Evolutionary conservation across 2,113 vertebrate genomes (phyloP), one percentile per base, ranked within the genome.

Genomic region (Seriola dumerili): DNA sequence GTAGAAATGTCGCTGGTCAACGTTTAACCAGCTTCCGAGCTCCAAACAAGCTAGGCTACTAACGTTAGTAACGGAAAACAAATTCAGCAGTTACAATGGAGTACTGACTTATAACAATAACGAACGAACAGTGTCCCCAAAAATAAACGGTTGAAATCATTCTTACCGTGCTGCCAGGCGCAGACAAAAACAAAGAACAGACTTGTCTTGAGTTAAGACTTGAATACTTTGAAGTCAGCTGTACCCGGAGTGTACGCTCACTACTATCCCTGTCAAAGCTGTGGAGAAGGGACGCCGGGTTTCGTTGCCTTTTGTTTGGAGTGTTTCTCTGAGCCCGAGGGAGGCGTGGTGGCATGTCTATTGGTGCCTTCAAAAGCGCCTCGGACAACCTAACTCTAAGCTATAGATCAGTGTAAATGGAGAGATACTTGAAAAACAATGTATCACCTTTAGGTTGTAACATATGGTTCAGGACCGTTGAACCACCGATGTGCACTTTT

Each of bases 341-440:
- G 88, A 76, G 93, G 92, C 86, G 93, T 80, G 92, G 85, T 52
- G 44, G 50, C 29, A 34, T 5, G 63, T 34, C 5, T 38, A 2
- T 25, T 63, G 90, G 2, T 77, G 90, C 90, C 21, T 94, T 88
- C 87, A 92, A 0, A 34, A 1, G 3, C 61, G 19, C 72, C 85
- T 85, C 84, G 77, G 86, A 86, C 1, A 66, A 6, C 16, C 2
- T 3, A 21, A 0, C 4, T 8, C 21, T 48, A 16, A 13, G 13
- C 40, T 42, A 2, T 42, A 9, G 40, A 42, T 11, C 1, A 11
- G 7, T 42, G 8, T 42, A 42, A 8, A 36, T 36, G 34, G 29
- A 29, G 29, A 2, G 29, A 29, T 29, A 13, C 42, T 12, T 44
- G 11, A 12, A 44, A 12, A 13, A 46, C 12, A 46, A 46, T 46